phyloP scores from a whole-genome alignment of 2,797 vertebrate species.

The Hafferia zeledoni region DNA sequence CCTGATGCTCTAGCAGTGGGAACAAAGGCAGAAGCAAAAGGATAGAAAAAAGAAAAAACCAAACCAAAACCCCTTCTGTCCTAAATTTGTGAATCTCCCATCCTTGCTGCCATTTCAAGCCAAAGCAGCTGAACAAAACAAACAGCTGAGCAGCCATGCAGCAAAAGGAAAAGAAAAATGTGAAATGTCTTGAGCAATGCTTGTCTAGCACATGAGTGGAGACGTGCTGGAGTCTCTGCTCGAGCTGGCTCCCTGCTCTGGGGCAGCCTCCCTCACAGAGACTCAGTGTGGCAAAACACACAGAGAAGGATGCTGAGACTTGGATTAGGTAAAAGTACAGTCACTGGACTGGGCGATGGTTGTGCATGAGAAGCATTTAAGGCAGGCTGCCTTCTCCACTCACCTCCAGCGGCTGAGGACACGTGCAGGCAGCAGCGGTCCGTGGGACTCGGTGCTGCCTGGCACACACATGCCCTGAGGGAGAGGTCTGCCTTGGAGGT shows the following conservation, averaged over 20 bases:
- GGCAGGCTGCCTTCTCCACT: background rate
- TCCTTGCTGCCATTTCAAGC: background rate
- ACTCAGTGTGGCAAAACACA: fast-evolving
- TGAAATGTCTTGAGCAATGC: fast-evolving
- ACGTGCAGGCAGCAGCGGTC: fast-evolving
- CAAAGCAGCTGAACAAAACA: background rate
- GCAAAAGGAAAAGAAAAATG: background rate
- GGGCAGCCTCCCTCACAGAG: background rate
- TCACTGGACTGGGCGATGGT: fast-evolving
- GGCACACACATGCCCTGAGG: fast-evolving
- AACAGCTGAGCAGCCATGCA: background rate
- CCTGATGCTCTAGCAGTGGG: background rate
- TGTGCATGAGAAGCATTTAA: background rate
- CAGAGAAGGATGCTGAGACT: background rate
- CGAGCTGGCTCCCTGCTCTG: fast-evolving
- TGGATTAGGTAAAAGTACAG: fast-evolving
- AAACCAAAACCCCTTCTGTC: background rate
- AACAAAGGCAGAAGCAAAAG: background rate
- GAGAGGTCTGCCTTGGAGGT: background rate
- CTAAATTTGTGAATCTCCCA: background rate
- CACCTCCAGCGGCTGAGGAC: background rate
- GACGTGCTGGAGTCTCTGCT: background rate
- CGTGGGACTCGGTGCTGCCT: fast-evolving
- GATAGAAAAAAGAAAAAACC: background rate
- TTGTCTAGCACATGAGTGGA: background rate